Conservation (phyloP, 2,888 invertebrate genomes). For the Coronaproctus castanopsis region DNA sequence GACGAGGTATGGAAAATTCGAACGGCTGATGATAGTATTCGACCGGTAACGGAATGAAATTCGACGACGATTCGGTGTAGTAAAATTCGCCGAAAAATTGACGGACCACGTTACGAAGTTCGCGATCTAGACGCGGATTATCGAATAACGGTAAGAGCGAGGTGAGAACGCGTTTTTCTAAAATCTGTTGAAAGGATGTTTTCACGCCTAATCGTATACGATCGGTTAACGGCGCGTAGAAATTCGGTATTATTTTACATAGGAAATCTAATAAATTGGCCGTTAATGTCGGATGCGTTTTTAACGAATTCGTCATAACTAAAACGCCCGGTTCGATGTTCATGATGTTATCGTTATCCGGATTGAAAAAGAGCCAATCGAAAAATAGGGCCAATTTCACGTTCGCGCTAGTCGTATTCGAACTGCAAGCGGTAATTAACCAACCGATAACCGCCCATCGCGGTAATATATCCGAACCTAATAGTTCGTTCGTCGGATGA, state of each 20-base stretch:
- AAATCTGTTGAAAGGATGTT: constrained; percentile 61
- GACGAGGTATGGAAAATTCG: too few species aligned
- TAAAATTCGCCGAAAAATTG: constrained; percentile 87
- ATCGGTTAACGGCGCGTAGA: constrained; percentile 55
- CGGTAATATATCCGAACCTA: constrained; percentile 86
- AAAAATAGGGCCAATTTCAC: constrained; percentile 80
- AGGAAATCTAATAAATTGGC: constrained; percentile 77
- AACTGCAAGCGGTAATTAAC: constrained; percentile 77
- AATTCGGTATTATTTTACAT: constrained; percentile 71
- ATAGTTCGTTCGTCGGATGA: constrained; percentile 76
- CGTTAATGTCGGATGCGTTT: constrained; percentile 75
- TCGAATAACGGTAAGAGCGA: constrained; percentile 69
- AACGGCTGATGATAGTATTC: too few species aligned
- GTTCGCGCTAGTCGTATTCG: constrained; percentile 70
- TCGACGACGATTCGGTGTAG: too few species aligned
- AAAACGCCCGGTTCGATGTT: constrained; percentile 86
- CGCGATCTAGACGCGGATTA: constrained; percentile 66
- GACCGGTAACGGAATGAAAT: too few species aligned
- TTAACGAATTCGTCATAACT: constrained; percentile 83
- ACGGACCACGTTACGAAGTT: constrained; percentile 59
- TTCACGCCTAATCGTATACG: constrained; percentile 64
- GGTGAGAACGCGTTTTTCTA: constrained; percentile 79
- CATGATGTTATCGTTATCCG: constrained; percentile 83
- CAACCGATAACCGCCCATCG: constrained; percentile 89
- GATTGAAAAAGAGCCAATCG: constrained; percentile 83